Evolutionary conservation across 2,113 vertebrate genomes (phyloP).

Genomic region (Campylomormyrus numenius): DNA sequence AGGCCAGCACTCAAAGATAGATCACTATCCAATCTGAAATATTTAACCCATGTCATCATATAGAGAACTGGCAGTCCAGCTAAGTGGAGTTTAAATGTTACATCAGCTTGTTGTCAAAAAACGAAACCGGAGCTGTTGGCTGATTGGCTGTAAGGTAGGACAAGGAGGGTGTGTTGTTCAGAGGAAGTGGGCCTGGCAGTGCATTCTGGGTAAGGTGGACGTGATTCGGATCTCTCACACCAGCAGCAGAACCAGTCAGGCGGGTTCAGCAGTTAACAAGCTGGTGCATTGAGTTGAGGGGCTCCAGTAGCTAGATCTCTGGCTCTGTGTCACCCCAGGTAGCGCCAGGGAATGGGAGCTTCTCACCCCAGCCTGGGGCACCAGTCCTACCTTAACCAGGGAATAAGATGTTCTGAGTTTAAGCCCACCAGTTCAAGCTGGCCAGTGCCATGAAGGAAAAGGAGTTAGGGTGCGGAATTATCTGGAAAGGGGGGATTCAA

Average conservation of each 20-base stretch:
- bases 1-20: not conserved
- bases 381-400: not conserved
- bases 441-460: not conserved
- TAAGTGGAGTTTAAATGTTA: not conserved
- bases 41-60: not conserved
- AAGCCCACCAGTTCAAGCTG: not conserved
- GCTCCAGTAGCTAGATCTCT: not conserved
- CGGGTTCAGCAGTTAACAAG: not conserved
- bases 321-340: not conserved
- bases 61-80: not conserved
- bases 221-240: not conserved
- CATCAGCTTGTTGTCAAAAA: not conserved
- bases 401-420: not conserved
- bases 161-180: not conserved
- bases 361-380: not conserved
- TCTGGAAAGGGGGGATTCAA: too few relatives aligned
- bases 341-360: not conserved
- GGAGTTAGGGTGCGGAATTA: not conserved
- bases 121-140: not conserved
- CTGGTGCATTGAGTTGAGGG: not conserved
- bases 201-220: not conserved
- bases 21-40: not conserved
- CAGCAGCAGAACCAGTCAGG: slow-evolving; percentile 8
- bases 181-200: not conserved
- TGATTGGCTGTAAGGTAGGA: not conserved